Evolutionary conservation across 2,113 vertebrate species (phyloP).

Genomic region (Clarias gariepinus): DNA sequence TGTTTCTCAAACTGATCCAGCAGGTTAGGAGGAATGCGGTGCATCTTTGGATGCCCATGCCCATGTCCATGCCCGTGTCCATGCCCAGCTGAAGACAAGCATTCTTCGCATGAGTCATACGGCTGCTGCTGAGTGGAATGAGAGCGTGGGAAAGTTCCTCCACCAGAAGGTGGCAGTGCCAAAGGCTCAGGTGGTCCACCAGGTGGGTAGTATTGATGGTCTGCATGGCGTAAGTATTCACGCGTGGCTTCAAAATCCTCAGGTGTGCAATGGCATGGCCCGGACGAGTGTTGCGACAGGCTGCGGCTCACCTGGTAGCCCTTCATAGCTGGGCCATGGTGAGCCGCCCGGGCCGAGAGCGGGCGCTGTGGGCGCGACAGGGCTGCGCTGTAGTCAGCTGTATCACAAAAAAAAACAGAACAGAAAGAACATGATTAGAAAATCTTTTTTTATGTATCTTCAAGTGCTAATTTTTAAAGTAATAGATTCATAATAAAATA

Average conservation of each 20-base stretch:
- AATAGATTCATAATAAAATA: background rate
- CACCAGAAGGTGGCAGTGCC: conserved; percentile 71
- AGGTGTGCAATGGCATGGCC: conserved; percentile 85
- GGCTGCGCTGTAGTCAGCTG: conserved; percentile 75
- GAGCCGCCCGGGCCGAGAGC: conserved; percentile 78
- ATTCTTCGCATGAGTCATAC: conserved; percentile 96
- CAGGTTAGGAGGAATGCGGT: conserved; percentile 89
- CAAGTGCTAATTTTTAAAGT: background rate
- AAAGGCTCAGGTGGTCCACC: conserved; percentile 84
- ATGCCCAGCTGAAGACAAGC: conserved; percentile 76
- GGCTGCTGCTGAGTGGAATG: conserved; percentile 86
- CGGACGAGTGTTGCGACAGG: conserved; percentile 84
- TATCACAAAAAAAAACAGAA: background rate
- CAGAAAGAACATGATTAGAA: background rate
- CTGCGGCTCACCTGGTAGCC: conserved; percentile 96
- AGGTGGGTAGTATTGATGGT: conserved; percentile 80
- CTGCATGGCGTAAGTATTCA: conserved; percentile 75
- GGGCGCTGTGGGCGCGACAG: conserved; percentile 80
- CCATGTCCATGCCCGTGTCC: conserved; percentile 38
- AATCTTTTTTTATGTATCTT: background rate
- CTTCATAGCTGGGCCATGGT: conserved; percentile 87
- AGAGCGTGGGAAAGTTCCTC: conserved; percentile 93
- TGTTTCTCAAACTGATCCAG: conserved; percentile 98
- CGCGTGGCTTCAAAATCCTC: conserved; percentile 79
- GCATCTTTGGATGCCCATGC: conserved; percentile 78